Percentiles rank a stretch among this genome's conserved stretches.
Evolutionary conservation across 2,797 vertebrate species (phyloP).

Genomic region (Fistularia tabacaria): DNA sequence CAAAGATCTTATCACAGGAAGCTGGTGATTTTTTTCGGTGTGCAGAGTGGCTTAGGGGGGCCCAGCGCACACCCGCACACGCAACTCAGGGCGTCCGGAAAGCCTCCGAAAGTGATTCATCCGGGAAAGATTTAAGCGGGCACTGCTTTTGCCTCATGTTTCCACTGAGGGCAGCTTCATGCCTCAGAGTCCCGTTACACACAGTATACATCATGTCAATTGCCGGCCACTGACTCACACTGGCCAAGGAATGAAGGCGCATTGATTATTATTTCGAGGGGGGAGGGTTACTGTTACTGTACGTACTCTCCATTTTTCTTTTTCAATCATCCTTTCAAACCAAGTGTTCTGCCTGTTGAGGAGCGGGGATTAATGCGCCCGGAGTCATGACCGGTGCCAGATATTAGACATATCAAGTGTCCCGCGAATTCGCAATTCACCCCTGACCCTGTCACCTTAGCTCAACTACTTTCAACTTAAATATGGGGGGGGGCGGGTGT

Average conservation of each 20-base stretch:
- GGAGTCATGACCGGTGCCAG: too few species aligned
- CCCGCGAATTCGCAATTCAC: too few species aligned
- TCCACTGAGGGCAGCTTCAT: constrained; percentile 29
- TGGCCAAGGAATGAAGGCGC: constrained; percentile 5
- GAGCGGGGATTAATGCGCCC: too few species aligned
- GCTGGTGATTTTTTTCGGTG: neutral
- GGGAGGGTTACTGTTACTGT: too few species aligned
- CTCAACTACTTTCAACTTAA: too few species aligned
- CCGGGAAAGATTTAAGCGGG: constrained; percentile 10
- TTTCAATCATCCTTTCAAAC: too few species aligned
- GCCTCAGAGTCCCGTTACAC: constrained; percentile 30
- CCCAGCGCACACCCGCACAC: neutral
- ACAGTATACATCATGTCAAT: constrained; percentile 8
- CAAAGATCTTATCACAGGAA: too few species aligned
- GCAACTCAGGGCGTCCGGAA: constrained; percentile 21
- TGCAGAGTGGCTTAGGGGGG: neutral
- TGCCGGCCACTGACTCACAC: constrained; percentile 23
- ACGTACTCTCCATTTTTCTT: too few species aligned
- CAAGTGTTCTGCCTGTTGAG: too few species aligned
- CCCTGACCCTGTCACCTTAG: too few species aligned
- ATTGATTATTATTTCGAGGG: neutral
- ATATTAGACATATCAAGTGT: too few species aligned
- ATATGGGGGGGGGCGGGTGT: too few species aligned
- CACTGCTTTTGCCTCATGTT: constrained; percentile 16
- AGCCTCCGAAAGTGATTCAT: constrained; percentile 27